Percentiles rank a stretch among this genome's conserved stretches.
phyloP scores from a whole-genome alignment of 2,113 vertebrate species.

The Calidris pugnax region DNA sequence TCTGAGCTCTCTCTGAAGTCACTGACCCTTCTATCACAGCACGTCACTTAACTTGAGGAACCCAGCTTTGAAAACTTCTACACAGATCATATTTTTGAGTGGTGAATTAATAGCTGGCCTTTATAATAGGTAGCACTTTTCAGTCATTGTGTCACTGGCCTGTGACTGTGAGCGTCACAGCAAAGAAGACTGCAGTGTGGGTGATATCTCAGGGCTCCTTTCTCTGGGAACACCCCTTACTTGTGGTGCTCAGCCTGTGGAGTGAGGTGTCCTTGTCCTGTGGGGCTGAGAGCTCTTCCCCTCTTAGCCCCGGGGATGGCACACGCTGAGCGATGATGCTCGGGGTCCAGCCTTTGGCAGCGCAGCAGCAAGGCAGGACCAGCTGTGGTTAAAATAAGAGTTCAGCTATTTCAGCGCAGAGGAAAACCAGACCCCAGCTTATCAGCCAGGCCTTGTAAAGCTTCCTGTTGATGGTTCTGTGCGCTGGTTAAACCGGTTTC shows the following conservation, averaged over 20 bases:
- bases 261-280: neutral
- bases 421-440: neutral
- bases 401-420: neutral
- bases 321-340: accelerated
- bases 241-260: neutral
- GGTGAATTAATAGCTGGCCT: neutral
- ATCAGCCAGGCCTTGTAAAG: neutral
- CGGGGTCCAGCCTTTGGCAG: neutral
- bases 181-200: neutral
- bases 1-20: neutral
- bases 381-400: neutral
- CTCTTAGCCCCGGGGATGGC: neutral
- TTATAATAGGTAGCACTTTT: neutral
- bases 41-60: neutral
- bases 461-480: neutral
- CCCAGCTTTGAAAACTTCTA: neutral
- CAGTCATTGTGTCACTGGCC: neutral
- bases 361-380: neutral
- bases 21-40: neutral
- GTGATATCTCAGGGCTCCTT: neutral
- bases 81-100: neutral
- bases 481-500: neutral
- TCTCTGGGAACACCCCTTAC: neutral
- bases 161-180: neutral
- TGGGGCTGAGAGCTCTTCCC: neutral